A percentile compares a stretch with the other conserved stretches of the same genome.
These are phyloP conservation scores for Octonoba sinensis DNA, from an alignment of 2,888 invertebrate genomes.

Conservation along the genomic window DNA sequence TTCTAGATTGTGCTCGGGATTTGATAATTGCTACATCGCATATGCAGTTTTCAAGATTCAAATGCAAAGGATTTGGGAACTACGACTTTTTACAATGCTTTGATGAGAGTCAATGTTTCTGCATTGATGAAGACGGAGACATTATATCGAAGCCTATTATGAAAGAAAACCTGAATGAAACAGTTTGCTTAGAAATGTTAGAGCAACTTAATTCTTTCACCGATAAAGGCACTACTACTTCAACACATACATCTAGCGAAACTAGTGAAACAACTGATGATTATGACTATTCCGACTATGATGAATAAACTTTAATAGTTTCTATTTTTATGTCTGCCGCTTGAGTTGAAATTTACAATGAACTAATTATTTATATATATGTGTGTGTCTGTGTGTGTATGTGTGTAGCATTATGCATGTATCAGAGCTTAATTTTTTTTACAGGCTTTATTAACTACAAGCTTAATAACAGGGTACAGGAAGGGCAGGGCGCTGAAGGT, in stretches of 20 bases:
- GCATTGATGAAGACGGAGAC: slow-evolving; percentile 49
- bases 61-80: slow-evolving; percentile 36
- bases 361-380: too few relatives aligned
- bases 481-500: too few relatives aligned
- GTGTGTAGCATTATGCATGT: too few relatives aligned
- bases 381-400: too few relatives aligned
- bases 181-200: slow-evolving; percentile 10
- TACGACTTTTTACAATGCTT: slow-evolving; percentile 34
- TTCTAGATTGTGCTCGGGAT: slow-evolving; percentile 53
- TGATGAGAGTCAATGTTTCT: slow-evolving; percentile 26
- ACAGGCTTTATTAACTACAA: too few relatives aligned
- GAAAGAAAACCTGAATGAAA: neutral
- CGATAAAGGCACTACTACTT: neutral
- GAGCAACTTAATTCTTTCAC: neutral
- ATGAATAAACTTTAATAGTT: neutral
- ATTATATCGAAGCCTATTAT: slow-evolving; percentile 11
- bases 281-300: slow-evolving; percentile 4
- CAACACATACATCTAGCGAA: slow-evolving; percentile 1
- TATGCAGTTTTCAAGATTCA: slow-evolving; percentile 13
- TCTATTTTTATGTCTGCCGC: too few relatives aligned
- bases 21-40: neutral
- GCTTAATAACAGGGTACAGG: too few relatives aligned
- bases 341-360: too few relatives aligned
- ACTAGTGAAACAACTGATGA: neutral
- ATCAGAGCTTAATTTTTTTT: too few relatives aligned